Conservation (phyloP, 2,113 vertebrate genomes). For the Notothenia rossii region DNA sequence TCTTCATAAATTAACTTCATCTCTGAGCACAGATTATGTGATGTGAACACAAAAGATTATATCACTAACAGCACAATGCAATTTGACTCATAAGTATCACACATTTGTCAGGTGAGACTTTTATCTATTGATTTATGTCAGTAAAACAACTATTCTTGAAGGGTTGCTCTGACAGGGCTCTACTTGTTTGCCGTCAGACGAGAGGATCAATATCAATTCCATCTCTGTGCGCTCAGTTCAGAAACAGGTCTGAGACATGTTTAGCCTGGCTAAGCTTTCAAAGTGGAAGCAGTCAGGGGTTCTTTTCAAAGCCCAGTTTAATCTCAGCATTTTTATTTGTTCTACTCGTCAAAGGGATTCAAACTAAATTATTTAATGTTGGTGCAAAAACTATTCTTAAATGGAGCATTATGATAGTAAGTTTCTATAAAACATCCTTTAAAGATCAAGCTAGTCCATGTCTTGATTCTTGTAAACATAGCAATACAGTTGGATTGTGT, state of each 20-base stretch:
- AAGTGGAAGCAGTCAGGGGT: slow-evolving; percentile 7
- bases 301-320: background rate
- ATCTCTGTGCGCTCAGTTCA: slow-evolving; percentile 19
- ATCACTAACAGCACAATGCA: background rate
- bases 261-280: slow-evolving; percentile 28
- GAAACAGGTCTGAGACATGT: slow-evolving; percentile 20
- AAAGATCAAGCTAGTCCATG: background rate
- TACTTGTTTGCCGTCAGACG: slow-evolving; percentile 30
- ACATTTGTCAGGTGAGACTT: slow-evolving; percentile 5
- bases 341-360: background rate
- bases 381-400: background rate
- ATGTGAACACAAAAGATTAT: background rate
- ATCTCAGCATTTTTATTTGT: background rate
- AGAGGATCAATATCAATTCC: slow-evolving; percentile 52
- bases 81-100: slow-evolving; percentile 1
- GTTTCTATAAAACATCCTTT: background rate
- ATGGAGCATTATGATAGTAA: background rate
- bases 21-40: background rate
- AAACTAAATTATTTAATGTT: slow-evolving; percentile 12
- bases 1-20: background rate
- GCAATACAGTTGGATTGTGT: background rate
- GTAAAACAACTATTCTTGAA: slow-evolving; percentile 18
- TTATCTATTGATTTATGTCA: slow-evolving; percentile 16
- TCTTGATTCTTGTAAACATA: background rate
- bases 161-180: background rate